Evolutionary conservation across 2,113 vertebrate genomes (phyloP).

Genomic region (Perccottus glenii): DNA sequence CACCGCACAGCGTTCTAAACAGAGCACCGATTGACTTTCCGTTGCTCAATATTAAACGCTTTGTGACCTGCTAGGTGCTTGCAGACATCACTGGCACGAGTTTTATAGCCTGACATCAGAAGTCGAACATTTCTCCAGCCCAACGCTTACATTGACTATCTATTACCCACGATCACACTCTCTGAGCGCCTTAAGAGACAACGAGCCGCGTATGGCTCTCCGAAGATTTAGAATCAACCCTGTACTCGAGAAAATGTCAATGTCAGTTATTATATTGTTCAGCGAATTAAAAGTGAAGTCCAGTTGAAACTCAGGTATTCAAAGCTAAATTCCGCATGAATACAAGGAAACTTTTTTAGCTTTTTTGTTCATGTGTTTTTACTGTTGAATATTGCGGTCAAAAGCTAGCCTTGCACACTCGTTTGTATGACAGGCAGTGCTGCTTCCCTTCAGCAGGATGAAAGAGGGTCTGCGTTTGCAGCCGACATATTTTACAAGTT

Average conservation of each 20-base stretch:
- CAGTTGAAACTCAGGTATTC: conserved; percentile 10
- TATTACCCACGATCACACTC: conserved; percentile 46
- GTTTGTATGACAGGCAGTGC: background rate
- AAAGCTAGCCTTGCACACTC: background rate
- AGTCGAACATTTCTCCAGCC: conserved; percentile 45
- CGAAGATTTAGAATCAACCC: conserved; percentile 10
- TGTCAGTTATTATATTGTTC: conserved; percentile 36
- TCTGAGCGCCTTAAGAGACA: conserved; percentile 34
- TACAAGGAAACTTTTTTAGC: background rate
- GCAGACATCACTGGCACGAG: conserved; percentile 64
- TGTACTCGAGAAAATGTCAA: conserved; percentile 13
- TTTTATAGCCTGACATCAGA: conserved; percentile 51
- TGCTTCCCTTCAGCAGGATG: background rate
- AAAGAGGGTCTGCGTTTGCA: conserved; percentile 1
- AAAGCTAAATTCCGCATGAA: conserved; percentile 2
- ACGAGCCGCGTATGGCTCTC: conserved; percentile 16
- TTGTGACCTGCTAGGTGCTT: conserved; percentile 59
- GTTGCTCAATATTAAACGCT: conserved; percentile 73
- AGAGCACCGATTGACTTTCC: conserved; percentile 68
- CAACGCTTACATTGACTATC: conserved; percentile 40
- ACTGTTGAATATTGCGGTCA: background rate
- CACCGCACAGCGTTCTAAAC: conserved; percentile 49
- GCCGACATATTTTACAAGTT: conserved; percentile 5
- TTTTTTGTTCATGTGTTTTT: background rate
- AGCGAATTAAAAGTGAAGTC: conserved; percentile 30